Percentiles rank a stretch among this genome's conserved stretches.
These are phyloP conservation scores for Hypanus sabinus DNA, from an alignment of 2,113 vertebrate genomes.

Conservation along the genomic window DNA sequence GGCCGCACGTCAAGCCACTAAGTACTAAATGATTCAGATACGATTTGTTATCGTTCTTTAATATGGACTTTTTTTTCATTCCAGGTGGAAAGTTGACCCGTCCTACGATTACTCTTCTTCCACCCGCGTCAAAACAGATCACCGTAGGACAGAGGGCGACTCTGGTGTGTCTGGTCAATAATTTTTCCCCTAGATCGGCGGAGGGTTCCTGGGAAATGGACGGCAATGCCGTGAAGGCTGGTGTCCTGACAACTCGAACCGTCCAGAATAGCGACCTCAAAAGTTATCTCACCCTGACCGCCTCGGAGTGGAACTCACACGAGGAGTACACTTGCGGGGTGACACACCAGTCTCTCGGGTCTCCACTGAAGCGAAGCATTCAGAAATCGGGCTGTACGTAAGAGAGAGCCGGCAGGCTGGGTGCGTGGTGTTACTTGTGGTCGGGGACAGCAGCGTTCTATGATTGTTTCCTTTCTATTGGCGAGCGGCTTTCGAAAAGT, in stretches of 20 bases:
- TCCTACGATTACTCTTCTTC: constrained; percentile 44
- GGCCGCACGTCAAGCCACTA: no score
- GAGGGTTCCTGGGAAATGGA: constrained; percentile 41
- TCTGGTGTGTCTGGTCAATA: constrained; percentile 17
- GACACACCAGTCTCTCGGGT: background rate
- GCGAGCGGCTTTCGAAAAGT: background rate
- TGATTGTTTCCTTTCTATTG: background rate
- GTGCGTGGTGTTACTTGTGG: no score
- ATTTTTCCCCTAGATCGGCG: constrained; percentile 40
- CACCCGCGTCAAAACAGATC: background rate
- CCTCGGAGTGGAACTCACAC: rapidly evolving
- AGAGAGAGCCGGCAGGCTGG: background rate
- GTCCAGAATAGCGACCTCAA: constrained; percentile 43
- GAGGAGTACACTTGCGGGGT: rapidly evolving
- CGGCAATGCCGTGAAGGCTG: rapidly evolving
- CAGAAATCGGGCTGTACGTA: constrained; percentile 10
- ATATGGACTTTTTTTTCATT: no score
- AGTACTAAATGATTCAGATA: no score
- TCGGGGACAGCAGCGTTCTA: no score
- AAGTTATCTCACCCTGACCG: constrained; percentile 42
- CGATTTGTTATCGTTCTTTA: no score
- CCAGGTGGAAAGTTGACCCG: background rate
- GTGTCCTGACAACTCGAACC: background rate
- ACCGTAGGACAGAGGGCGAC: background rate
- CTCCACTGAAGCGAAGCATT: constrained; percentile 35